phyloP scores from a whole-genome alignment of 2,797 vertebrate species.

The Sardinella longiceps region DNA sequence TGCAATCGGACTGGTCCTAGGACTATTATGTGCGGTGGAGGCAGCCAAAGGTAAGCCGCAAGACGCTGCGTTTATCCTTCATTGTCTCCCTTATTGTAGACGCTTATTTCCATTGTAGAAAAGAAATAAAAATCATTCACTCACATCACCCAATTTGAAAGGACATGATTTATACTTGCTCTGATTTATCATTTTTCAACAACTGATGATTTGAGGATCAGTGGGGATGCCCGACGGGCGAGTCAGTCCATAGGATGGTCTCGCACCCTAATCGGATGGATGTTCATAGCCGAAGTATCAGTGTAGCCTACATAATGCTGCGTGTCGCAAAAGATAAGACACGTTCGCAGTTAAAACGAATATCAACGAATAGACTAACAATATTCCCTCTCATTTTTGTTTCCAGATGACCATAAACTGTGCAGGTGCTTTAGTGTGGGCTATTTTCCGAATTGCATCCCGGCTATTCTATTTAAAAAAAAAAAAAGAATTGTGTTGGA shows the following conservation, averaged over 20 bases:
- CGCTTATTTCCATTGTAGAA: not conserved
- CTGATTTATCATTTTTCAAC: not conserved
- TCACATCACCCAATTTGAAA: not conserved
- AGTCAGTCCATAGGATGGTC: slow-evolving; percentile 65
- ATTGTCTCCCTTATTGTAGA: slow-evolving; percentile 24
- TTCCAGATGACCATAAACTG: not conserved
- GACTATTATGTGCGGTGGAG: slow-evolving; percentile 76
- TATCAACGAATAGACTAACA: too few relatives aligned
- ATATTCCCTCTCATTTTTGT: not conserved
- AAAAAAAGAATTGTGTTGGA: not conserved
- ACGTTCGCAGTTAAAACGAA: not conserved
- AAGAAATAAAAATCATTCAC: not conserved
- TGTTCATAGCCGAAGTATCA: slow-evolving; percentile 40
- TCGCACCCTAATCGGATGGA: slow-evolving; percentile 55
- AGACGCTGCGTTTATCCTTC: slow-evolving; percentile 57
- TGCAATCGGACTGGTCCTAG: slow-evolving; percentile 77
- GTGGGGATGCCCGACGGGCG: slow-evolving; percentile 52
- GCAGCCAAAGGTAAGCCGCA: slow-evolving; percentile 78
- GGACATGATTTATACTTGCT: not conserved
- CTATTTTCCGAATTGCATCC: not conserved
- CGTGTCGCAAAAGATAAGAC: not conserved
- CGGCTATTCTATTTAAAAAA: not conserved
- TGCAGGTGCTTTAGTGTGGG: not conserved
- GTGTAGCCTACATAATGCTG: not conserved
- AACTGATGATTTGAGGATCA: slow-evolving; percentile 27